Conservation (phyloP, 2,113 vertebrate species). For the Plotosus lineatus region DNA sequence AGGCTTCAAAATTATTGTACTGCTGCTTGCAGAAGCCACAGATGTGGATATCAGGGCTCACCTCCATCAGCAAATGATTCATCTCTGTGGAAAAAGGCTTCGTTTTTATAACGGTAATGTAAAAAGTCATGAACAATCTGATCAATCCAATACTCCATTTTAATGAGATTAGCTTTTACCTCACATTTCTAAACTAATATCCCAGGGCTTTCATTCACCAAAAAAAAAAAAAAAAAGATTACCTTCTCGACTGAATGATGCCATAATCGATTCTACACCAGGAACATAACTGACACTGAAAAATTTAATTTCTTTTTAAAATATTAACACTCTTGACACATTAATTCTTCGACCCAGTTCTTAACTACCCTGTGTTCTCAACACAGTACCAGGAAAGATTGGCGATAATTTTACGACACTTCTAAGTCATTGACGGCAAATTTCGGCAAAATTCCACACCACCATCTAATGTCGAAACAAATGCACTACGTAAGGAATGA, state of each 20-base stretch:
- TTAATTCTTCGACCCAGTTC: not conserved
- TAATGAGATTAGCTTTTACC: not conserved
- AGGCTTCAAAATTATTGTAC: constrained; percentile 89
- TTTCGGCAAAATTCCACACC: not conserved
- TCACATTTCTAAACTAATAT: not conserved
- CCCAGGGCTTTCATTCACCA: not conserved
- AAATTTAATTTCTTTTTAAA: not conserved
- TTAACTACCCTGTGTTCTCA: not conserved
- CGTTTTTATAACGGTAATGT: not conserved
- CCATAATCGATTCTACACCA: constrained; percentile 56
- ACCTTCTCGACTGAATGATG: constrained; percentile 71
- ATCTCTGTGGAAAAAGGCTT: constrained; percentile 69
- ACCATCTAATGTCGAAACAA: not conserved
- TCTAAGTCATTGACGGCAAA: not conserved
- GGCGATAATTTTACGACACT: constrained; percentile 23
- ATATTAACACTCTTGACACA: not conserved
- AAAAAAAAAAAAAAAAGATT: constrained; percentile 23
- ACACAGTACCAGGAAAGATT: not conserved
- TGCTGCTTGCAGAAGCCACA: constrained; percentile 96
- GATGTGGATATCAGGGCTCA: constrained; percentile 94
- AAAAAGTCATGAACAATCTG: not conserved
- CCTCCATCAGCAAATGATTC: constrained; percentile 83
- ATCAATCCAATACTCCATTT: no score
- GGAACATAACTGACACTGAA: not conserved
- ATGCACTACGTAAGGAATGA: not conserved